A percentile compares a stretch with the other conserved stretches of the same genome.
phyloP scores from a whole-genome alignment of 2,888 invertebrate genomes.

The Bombylius discolor region DNA sequence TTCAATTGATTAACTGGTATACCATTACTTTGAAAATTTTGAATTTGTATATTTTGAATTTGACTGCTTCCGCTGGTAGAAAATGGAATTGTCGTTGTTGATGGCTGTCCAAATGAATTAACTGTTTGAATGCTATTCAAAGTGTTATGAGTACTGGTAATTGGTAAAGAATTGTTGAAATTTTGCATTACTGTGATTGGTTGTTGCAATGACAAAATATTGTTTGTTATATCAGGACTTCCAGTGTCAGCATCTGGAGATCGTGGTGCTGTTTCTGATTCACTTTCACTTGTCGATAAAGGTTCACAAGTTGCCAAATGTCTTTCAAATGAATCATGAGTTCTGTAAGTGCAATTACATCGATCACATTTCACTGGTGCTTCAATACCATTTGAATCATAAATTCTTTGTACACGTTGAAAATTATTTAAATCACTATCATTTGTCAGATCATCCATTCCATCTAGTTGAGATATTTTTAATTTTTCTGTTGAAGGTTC shows the following conservation, averaged over 20 bases:
- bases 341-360: constrained; percentile 77
- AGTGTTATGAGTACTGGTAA: background rate
- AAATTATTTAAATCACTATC: constrained; percentile 28
- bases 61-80: background rate
- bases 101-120: background rate
- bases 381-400: constrained; percentile 35
- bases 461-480: constrained; percentile 54
- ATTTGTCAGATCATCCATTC: constrained; percentile 52
- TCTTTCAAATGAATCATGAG: constrained; percentile 65
- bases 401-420: constrained; percentile 35
- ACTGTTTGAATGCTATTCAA: background rate
- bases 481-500: constrained; percentile 14
- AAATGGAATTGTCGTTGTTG: background rate
- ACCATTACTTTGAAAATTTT: constrained; percentile 1
- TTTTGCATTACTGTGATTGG: constrained; percentile 10
- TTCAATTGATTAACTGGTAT: constrained; percentile 5
- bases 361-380: constrained; percentile 66
- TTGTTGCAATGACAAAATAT: background rate
- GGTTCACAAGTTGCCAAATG: constrained; percentile 66
- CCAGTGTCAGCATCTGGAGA: constrained; percentile 41
- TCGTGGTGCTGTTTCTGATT: constrained; percentile 51
- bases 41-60: constrained; percentile 10
- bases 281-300: constrained; percentile 65
- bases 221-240: background rate
- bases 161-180: constrained; percentile 3